These are phyloP conservation scores for Hemicrepidius hirtus DNA, from an alignment of 2,888 invertebrate species.

Conservation along the genomic window DNA sequence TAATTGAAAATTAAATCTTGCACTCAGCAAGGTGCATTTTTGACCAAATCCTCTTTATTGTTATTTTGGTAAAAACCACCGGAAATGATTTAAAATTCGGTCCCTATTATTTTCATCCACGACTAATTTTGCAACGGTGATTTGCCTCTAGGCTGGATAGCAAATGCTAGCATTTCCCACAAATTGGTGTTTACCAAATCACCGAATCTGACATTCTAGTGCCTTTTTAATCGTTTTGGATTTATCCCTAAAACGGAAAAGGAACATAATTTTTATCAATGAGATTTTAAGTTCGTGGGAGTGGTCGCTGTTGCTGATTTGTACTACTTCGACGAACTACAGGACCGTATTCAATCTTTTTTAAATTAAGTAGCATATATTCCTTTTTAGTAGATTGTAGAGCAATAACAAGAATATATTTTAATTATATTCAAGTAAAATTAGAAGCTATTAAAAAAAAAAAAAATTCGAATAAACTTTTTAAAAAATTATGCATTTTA, in stretches of 20 bases:
- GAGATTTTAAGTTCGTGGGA: constrained; percentile 13
- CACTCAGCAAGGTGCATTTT: constrained; percentile 3
- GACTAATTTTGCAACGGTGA: constrained; percentile 35
- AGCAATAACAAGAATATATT: too few relatives aligned
- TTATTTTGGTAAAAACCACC: constrained; percentile 20
- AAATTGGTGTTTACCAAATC: constrained; percentile 36
- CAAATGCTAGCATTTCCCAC: constrained; percentile 31
- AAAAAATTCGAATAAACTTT: too few relatives aligned
- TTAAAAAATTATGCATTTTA: too few relatives aligned
- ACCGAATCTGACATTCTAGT: constrained; percentile 21
- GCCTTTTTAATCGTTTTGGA: constrained; percentile 24
- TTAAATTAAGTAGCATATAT: too few relatives aligned
- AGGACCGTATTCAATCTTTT: constrained; percentile 1
- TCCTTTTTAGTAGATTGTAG: too few relatives aligned
- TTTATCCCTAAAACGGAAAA: not conserved
- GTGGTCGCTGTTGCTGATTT: constrained; percentile 10
- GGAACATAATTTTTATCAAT: constrained; percentile 22
- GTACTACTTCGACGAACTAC: not conserved
- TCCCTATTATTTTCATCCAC: constrained; percentile 42
- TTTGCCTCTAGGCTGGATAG: constrained; percentile 30
- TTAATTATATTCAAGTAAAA: too few relatives aligned
- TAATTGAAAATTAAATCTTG: not conserved
- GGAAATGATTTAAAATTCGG: constrained; percentile 41
- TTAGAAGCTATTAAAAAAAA: too few relatives aligned
- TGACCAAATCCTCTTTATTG: not conserved